phyloP scores from a whole-genome alignment of 2,113 vertebrate species.

The Pseudopodoces humilis region DNA sequence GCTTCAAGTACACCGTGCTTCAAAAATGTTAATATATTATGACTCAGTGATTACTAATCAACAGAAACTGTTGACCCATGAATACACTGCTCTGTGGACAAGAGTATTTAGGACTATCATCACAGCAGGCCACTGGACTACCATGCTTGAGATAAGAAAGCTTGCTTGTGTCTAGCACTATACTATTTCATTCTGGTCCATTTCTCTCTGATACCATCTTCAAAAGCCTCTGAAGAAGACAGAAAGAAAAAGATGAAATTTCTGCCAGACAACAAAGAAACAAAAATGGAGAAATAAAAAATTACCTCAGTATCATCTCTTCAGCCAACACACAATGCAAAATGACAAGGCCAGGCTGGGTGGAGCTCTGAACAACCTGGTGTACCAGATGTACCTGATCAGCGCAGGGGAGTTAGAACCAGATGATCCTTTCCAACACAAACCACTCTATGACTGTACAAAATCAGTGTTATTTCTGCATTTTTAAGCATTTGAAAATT shows the following conservation, averaged over 20 bases:
- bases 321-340: neutral
- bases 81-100: neutral
- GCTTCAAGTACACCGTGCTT: neutral
- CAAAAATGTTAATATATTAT: neutral
- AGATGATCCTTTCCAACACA: neutral
- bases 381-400: neutral
- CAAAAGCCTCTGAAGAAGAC: neutral
- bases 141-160: neutral
- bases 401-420: neutral
- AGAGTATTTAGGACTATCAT: neutral
- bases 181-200: neutral
- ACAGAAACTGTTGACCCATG: neutral
- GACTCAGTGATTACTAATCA: neutral
- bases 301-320: accelerated
- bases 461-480: too few relatives aligned
- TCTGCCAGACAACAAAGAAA: neutral
- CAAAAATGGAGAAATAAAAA: neutral
- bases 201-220: neutral
- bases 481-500: neutral
- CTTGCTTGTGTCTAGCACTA: neutral
- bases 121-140: neutral
- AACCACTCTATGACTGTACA: neutral
- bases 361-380: neutral
- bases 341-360: neutral
- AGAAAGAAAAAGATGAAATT: neutral